Evolutionary conservation across 2,113 vertebrate genomes (phyloP).

Genomic region (Pheucticus melanocephalus): DNA sequence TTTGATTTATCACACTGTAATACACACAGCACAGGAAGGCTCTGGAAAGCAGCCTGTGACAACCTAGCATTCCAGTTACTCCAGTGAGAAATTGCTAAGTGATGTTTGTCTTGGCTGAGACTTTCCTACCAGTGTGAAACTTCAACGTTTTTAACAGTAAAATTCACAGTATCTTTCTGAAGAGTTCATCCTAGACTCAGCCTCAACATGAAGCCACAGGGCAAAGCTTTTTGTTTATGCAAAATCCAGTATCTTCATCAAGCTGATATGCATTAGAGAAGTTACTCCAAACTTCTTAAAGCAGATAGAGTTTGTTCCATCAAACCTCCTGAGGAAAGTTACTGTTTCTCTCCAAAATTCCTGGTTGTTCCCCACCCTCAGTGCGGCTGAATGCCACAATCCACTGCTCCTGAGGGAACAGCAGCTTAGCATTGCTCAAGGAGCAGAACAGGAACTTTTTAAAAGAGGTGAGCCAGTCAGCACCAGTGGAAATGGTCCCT

Average conservation of each 20-base stretch:
- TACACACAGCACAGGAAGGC: fast-evolving
- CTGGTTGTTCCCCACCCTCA: fast-evolving
- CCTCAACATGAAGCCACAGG: not conserved
- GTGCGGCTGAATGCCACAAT: not conserved
- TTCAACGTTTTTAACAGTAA: not conserved
- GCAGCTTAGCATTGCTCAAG: not conserved
- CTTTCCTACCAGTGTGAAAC: not conserved
- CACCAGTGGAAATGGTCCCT: not conserved
- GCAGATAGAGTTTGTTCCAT: not conserved
- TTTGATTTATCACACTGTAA: not conserved
- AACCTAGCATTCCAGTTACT: not conserved
- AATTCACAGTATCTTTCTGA: not conserved
- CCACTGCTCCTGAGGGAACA: not conserved
- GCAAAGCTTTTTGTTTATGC: not conserved
- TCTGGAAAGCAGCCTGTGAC: not conserved
- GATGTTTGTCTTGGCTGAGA: not conserved
- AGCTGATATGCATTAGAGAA: not conserved
- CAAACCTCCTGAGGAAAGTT: not conserved
- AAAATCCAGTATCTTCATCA: not conserved
- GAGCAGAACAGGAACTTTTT: not conserved
- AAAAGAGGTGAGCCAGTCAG: not conserved
- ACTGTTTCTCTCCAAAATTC: not conserved
- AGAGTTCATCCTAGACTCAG: not conserved
- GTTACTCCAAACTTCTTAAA: not conserved
- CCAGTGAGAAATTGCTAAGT: not conserved